Conservation (phyloP, 2,113 vertebrate genomes). For the Nymphicus hollandicus region DNA sequence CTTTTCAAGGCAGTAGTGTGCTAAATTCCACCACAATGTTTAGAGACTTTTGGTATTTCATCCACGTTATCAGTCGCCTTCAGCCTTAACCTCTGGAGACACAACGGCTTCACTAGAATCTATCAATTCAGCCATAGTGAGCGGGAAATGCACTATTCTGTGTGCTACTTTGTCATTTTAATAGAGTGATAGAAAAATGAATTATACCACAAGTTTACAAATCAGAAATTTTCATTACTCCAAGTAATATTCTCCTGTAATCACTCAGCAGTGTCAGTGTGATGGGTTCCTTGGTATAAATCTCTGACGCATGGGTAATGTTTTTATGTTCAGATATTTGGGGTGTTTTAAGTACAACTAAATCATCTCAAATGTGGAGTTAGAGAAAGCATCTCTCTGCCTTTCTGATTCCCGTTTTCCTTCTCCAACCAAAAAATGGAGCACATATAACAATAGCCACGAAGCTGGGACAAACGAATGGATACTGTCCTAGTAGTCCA, state of each 20-base stretch:
- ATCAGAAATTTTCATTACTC: conserved; percentile 37
- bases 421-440: neutral
- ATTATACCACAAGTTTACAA: conserved; percentile 24
- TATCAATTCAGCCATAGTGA: neutral
- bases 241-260: neutral
- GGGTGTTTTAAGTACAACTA: neutral
- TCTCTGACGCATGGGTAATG: neutral
- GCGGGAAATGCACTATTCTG: neutral
- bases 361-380: neutral
- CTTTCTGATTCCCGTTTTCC: neutral
- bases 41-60: conserved; percentile 55
- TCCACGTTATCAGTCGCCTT: conserved; percentile 45
- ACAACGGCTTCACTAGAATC: neutral
- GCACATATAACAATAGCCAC: fast-evolving
- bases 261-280: neutral
- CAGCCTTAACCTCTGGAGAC: conserved; percentile 37
- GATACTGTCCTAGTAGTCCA: neutral
- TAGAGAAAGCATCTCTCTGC: neutral
- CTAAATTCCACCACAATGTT: conserved; percentile 3
- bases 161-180: conserved; percentile 36
- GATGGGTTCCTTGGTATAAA: neutral
- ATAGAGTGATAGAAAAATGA: conserved; percentile 37
- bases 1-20: conserved; percentile 3
- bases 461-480: neutral
- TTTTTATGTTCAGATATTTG: neutral